A percentile compares a stretch with the other conserved stretches of the same genome.
phyloP scores from a whole-genome alignment of 2,888 invertebrate genomes.

The Ormyrus labotus region DNA sequence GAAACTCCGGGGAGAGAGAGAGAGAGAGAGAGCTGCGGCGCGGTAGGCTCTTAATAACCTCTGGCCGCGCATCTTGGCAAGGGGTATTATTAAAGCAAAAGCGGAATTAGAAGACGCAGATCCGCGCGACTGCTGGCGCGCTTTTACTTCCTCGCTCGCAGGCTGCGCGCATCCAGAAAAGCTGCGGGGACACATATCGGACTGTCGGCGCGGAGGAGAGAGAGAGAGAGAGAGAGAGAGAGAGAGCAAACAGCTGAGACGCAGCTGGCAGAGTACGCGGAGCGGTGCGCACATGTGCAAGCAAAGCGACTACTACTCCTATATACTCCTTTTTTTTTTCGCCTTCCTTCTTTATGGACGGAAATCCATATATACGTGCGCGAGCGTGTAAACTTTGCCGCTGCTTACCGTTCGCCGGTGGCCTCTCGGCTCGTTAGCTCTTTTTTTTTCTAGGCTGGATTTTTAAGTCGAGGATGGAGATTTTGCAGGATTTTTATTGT shows the following conservation, averaged over 20 bases:
- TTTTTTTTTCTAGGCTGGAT: no score
- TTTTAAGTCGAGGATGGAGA: no score
- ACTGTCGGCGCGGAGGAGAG: slow-evolving; percentile 23
- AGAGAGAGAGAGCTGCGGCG: no score
- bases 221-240: no score
- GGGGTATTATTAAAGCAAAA: not conserved
- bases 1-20: no score
- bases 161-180: not conserved
- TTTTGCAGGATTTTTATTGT: no score
- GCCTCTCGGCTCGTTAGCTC: not conserved
- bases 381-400: no score
- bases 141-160: not conserved
- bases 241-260: slow-evolving; percentile 69
- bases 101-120: not conserved
- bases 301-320: not conserved
- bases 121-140: not conserved
- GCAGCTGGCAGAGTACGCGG: slow-evolving; percentile 65
- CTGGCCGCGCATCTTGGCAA: not conserved
- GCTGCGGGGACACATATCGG: not conserved
- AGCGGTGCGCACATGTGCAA: slow-evolving; percentile 9
- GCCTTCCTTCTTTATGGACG: not conserved
- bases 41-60: not conserved
- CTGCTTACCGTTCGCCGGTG: no score
- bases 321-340: not conserved
- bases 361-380: not conserved